Percentiles rank a stretch among this genome's conserved stretches.
Evolutionary conservation across 1,140 invertebrate genomes (phyloP).

Genomic region (Drosophila serrata): DNA sequence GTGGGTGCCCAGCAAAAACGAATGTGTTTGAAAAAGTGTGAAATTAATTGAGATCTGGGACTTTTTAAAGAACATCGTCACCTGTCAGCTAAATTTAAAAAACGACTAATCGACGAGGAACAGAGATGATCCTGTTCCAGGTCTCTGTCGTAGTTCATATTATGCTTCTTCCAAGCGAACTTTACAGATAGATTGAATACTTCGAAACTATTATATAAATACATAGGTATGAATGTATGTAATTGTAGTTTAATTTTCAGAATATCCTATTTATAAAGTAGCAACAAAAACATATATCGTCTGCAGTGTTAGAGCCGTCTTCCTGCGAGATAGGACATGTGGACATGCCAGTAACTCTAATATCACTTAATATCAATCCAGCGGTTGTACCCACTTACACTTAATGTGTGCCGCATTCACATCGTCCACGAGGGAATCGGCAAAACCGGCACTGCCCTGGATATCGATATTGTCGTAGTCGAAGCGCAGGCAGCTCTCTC

Average conservation of each 20-base stretch:
- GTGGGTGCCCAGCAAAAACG: too few relatives aligned
- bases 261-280: too few relatives aligned
- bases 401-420: slow-evolving; percentile 87
- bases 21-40: neutral
- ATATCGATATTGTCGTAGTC: slow-evolving; percentile 86
- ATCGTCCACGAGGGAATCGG: slow-evolving; percentile 86
- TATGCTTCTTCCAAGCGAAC: too few relatives aligned
- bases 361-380: slow-evolving; percentile 8
- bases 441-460: slow-evolving; percentile 86
- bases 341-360: neutral
- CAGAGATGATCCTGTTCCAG: neutral
- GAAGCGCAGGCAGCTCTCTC: slow-evolving; percentile 84
- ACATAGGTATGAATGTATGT: neutral
- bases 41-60: neutral
- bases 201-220: too few relatives aligned
- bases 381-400: slow-evolving; percentile 86
- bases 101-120: neutral
- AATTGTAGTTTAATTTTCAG: neutral
- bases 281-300: neutral
- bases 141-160: neutral
- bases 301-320: neutral
- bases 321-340: neutral
- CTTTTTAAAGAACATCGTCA: neutral
- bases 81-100: neutral
- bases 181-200: neutral